Evolutionary conservation across 2,797 vertebrate species (phyloP).

Genomic region (Sebastes melanostomus): DNA sequence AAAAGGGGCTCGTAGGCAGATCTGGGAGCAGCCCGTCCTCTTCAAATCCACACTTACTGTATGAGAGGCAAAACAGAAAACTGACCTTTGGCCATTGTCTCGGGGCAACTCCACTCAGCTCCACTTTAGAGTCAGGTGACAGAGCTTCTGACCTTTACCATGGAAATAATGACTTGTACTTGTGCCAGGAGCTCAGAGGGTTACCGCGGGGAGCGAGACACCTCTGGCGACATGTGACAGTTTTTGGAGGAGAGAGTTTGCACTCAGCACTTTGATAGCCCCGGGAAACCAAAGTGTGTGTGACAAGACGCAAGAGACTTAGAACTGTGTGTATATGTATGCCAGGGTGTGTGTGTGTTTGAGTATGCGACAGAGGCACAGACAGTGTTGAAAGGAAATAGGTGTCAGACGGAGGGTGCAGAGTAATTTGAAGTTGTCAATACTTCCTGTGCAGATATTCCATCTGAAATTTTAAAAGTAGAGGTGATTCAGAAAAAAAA

Average conservation of each 20-base stretch:
- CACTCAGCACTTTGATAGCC: conserved; percentile 79
- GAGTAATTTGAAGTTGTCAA: conserved; percentile 71
- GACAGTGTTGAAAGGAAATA: conserved; percentile 72
- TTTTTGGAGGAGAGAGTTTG: conserved; percentile 74
- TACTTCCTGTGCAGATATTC: conserved; percentile 62
- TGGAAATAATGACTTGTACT: conserved; percentile 82
- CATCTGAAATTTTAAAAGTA: conserved; percentile 31
- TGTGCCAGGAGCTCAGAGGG: conserved; percentile 72
- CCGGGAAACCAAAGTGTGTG: conserved; percentile 76
- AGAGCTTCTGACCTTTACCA: conserved; percentile 80
- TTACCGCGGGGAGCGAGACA: conserved; percentile 71
- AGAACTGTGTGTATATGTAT: conserved; percentile 53
- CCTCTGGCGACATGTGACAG: conserved; percentile 77
- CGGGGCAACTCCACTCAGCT: conserved; percentile 66
- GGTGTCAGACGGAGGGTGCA: conserved; percentile 71
- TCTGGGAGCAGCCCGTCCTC: conserved; percentile 65
- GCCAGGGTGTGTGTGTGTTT: conserved; percentile 38
- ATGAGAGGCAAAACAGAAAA: conserved; percentile 68
- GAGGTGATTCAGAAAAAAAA: neutral
- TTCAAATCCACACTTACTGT: conserved; percentile 38
- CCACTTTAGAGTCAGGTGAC: conserved; percentile 76
- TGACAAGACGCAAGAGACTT: conserved; percentile 73
- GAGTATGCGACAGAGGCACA: conserved; percentile 44
- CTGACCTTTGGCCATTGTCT: conserved; percentile 79
- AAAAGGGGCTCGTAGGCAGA: conserved; percentile 63